Evolutionary conservation across 1,140 invertebrate species (phyloP), one percentile per base, ranked within the genome.

Genomic region (Drosophila sechellia): DNA sequence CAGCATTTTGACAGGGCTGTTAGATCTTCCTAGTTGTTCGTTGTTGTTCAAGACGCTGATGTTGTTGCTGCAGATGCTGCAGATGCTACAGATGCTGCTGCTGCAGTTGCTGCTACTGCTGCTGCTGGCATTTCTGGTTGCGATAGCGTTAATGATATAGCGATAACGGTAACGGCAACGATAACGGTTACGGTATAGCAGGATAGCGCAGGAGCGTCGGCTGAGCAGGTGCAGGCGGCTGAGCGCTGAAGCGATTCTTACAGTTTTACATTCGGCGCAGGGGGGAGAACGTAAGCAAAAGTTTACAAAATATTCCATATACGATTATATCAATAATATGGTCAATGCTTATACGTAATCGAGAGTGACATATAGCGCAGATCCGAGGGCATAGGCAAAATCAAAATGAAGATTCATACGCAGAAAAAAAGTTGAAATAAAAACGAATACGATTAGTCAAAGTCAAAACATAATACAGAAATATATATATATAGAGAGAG

Each of bases 1-100:
- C 63, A 83, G 83, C 65, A 77, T 77, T 73, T 81, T 65, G 60
- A 55, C 71, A 49, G 68, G n/a, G 53, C 68, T 71, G 65, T 66
- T 56, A 70, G 54, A 70, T 71, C 65, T 70, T 71, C 65, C 65
- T 56, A 52, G 72, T 74, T 74, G 70, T 71, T 66, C 63, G 64
- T 50, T 77, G 48, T 58, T 64, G 57, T 72, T 60, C 31, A 57
- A 46, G 56, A 35, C 52, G 50, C 46, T 70, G 57, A 57, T 75
- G 55, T 43, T 59, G 54, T 43, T 54, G 57, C 53, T 12, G 49
- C 17, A 34, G 63, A 17, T 68, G 65, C 66, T 35, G 65, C 25
- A 43, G 57, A 22, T 42, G 55, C 49, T 35, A 42, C 46, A 27
- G 22, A n/a, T 42, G 34, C 46, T 17, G 37, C 12, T 39, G 52